Evolutionary conservation across 2,797 vertebrate species (phyloP).

Genomic region (Rhynchonycteris naso): DNA sequence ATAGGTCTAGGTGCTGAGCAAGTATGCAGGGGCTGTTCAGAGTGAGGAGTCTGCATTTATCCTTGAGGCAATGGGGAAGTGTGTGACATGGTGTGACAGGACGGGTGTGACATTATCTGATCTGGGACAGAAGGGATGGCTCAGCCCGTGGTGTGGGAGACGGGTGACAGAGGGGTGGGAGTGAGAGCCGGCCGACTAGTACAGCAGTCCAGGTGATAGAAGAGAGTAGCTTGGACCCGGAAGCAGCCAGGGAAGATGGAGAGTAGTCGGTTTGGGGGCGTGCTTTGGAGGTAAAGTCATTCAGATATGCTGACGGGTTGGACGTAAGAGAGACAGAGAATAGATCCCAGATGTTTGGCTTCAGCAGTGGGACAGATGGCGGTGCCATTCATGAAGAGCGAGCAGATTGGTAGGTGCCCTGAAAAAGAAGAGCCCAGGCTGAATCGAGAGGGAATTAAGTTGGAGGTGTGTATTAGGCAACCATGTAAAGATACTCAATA

Average conservation of each 20-base stretch:
- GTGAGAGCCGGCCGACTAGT: neutral
- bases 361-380: neutral
- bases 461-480: neutral
- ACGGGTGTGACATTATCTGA: neutral
- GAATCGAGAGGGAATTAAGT: neutral
- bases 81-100: no score
- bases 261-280: neutral
- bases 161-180: neutral
- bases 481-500: neutral
- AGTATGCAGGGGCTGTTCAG: neutral
- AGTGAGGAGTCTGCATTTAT: neutral
- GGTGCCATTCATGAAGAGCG: no score
- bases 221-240: neutral
- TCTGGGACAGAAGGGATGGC: neutral
- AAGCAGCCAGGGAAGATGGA: neutral
- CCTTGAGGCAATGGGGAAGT: neutral
- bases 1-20: neutral
- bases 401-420: neutral
- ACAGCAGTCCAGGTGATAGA: neutral
- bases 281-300: neutral
- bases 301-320: no score
- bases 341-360: neutral
- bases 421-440: neutral
- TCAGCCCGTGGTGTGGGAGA: neutral
- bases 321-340: neutral